phyloP scores from a whole-genome alignment of 2,888 invertebrate genomes.

The Drosophila nr. medialis region DNA sequence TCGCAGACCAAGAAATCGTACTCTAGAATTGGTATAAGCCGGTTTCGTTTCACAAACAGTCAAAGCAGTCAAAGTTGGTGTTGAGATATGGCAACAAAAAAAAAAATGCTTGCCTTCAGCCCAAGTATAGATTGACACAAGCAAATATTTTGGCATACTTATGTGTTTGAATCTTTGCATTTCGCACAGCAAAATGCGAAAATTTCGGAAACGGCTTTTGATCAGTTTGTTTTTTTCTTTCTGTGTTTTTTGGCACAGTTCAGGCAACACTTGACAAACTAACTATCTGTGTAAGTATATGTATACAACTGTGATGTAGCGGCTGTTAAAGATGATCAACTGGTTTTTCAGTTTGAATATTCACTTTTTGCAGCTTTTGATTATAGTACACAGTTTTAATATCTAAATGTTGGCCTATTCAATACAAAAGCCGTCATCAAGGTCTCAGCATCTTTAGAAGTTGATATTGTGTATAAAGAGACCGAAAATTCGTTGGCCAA shows the following conservation, averaged over 20 bases:
- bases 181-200: slow-evolving; percentile 40
- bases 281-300: slow-evolving; percentile 45
- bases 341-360: slow-evolving; percentile 51
- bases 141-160: slow-evolving; percentile 9
- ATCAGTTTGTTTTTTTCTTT: slow-evolving; percentile 11
- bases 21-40: slow-evolving; percentile 64
- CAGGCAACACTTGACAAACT: slow-evolving; percentile 60
- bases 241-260: slow-evolving; percentile 41
- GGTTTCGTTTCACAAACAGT: slow-evolving; percentile 51
- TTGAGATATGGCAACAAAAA: not conserved
- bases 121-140: slow-evolving; percentile 43
- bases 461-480: slow-evolving; percentile 31
- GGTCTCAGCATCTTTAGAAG: slow-evolving; percentile 32
- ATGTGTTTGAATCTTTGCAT: not conserved
- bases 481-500: slow-evolving; percentile 47
- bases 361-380: slow-evolving; percentile 33
- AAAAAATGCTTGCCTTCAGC: slow-evolving; percentile 30
- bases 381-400: slow-evolving; percentile 11
- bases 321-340: slow-evolving; percentile 62
- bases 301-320: slow-evolving; percentile 1
- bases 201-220: slow-evolving; percentile 59
- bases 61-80: not conserved
- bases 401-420: slow-evolving; percentile 14
- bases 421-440: slow-evolving; percentile 39
- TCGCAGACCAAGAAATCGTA: slow-evolving; percentile 35